phyloP scores from a whole-genome alignment of 1,140 invertebrate genomes.

The Coelopa frigida region DNA sequence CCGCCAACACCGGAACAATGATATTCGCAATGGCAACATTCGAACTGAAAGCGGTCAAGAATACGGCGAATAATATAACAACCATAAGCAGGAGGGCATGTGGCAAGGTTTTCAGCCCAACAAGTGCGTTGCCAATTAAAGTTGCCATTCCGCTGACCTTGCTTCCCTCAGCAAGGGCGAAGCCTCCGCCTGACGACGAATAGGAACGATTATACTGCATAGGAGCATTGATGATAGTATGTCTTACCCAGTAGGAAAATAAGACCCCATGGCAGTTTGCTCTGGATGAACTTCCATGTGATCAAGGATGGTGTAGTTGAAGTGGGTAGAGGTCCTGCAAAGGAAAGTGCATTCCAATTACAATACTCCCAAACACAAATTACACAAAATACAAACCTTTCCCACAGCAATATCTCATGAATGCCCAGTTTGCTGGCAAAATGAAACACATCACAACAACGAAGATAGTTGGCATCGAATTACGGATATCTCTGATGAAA shows the following conservation, averaged over 20 bases:
- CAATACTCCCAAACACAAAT: neutral
- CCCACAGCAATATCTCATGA: slow-evolving; percentile 57
- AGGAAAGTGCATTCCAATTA: slow-evolving; percentile 11
- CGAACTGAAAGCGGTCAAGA: slow-evolving; percentile 74
- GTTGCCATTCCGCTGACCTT: slow-evolving; percentile 67
- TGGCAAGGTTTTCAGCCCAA: slow-evolving; percentile 50
- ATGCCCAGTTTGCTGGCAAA: slow-evolving; percentile 68
- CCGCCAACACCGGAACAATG: slow-evolving; percentile 69
- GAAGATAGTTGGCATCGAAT: slow-evolving; percentile 75
- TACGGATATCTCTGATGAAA: slow-evolving; percentile 57
- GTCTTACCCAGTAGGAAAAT: slow-evolving; percentile 59
- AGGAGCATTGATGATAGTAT: neutral
- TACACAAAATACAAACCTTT: neutral
- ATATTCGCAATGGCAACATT: slow-evolving; percentile 80
- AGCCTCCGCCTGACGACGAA: slow-evolving; percentile 77
- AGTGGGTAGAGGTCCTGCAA: slow-evolving; percentile 52
- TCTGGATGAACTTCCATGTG: slow-evolving; percentile 71
- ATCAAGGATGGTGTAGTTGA: slow-evolving; percentile 58
- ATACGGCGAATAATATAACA: slow-evolving; percentile 49
- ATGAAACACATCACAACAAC: slow-evolving; percentile 75
- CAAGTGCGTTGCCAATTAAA: slow-evolving; percentile 61
- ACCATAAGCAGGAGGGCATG: slow-evolving; percentile 52
- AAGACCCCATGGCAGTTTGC: slow-evolving; percentile 71
- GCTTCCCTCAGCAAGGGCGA: slow-evolving; percentile 78
- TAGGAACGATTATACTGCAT: slow-evolving; percentile 8